Base-by-base conservation (phyloP, 2,797 vertebrate species). In the Falco columbarius region DNA sequence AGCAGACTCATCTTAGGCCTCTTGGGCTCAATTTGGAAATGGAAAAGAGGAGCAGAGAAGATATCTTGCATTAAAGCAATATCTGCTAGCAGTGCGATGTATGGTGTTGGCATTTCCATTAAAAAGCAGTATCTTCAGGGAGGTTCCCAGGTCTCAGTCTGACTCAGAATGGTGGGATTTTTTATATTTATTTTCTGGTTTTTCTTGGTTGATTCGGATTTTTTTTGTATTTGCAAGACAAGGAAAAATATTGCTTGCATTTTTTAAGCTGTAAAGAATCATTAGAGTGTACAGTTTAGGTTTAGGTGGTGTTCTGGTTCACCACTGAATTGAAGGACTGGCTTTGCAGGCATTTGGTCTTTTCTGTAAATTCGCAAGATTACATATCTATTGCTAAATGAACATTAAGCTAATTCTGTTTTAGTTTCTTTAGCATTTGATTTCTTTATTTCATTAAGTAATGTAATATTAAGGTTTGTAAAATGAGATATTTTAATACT, bases 21-120 rank as follows among this genome's bases (percentile, higher is more conserved):
- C 93, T 97, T 97, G 98, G 98, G 97, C 98, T 98, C 94, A 97
- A 93, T 99, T 98, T 98, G 97, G 97, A 98, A 97, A 91, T 96
- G 96, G 91, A 97, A 89, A 91, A 96, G 95, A 95, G 90, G 93
- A 92, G 70, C 95, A 98, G 93, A 98, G 93, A 94, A 94, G 23
- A 51, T 97, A 90, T 42, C 86, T 95, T 97, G 75, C 97, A 85
- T 97, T 97, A 96, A 97, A 97, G 95, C 96, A 97, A 93, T 97
- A 95, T 98, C 98, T 95, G 49, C 44, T 87, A 36, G 6, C 76
- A 46, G 51, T 61, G 75, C 22, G 46, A 10, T 47, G 14, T 55
- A 51, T 18, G 22, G 47, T 88, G 54, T 94, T 92, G 89, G 36
- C 79, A 91, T 93, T 97, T 89, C 76, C 72, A 75, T 96, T 96